phyloP scores from a whole-genome alignment of 2,797 vertebrate species.

The Pristis pectinata region DNA sequence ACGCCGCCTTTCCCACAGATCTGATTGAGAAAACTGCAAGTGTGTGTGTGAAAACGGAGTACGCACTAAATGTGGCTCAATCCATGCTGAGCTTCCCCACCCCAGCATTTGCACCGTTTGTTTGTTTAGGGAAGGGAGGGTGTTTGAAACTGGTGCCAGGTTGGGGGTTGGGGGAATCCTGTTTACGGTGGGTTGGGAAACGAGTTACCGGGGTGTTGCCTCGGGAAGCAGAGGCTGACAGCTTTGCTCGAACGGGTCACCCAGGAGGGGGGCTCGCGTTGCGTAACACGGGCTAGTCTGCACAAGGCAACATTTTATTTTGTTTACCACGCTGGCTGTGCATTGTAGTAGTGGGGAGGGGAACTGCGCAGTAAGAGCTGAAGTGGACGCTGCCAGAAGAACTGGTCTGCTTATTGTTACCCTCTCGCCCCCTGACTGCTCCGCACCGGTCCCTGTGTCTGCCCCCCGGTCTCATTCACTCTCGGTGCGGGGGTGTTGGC shows the following conservation, averaged over 20 bases:
- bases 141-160: background rate
- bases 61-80: background rate
- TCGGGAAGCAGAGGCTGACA: background rate
- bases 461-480: background rate
- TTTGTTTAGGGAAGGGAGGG: background rate
- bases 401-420: background rate
- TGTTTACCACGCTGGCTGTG: conserved; percentile 25
- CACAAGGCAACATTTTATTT: background rate
- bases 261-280: conserved; percentile 2
- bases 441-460: background rate
- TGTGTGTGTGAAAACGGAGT: background rate
- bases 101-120: background rate
- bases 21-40: conserved; percentile 28
- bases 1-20: background rate
- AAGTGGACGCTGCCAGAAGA: background rate
- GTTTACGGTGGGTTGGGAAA: too few species aligned
- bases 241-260: conserved; percentile 13
- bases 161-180: background rate
- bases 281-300: conserved; percentile 6
- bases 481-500: background rate
- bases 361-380: background rate
- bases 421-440: background rate
- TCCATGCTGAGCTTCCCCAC: background rate
- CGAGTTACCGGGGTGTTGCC: too few species aligned
- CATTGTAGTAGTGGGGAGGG: background rate